Conservation (phyloP, 2,797 vertebrate species). For the Chlorospingus semifuscus region DNA sequence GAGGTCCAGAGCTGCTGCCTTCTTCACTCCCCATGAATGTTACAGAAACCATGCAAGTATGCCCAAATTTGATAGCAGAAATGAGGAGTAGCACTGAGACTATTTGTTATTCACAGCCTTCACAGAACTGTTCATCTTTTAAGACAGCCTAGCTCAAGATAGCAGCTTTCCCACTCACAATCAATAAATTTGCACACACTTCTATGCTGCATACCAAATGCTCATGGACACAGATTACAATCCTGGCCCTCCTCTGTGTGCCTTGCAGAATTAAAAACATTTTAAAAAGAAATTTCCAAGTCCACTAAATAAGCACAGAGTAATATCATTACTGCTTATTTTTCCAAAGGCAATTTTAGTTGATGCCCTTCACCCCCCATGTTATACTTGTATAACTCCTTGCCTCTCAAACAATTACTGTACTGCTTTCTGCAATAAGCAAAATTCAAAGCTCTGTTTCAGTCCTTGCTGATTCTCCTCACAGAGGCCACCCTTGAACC, state of each 20-base stretch:
- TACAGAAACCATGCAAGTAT: not conserved
- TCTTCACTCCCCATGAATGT: not conserved
- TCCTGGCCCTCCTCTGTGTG: not conserved
- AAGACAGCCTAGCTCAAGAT: not conserved
- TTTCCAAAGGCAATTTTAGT: not conserved
- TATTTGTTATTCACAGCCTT: slow-evolving; percentile 15
- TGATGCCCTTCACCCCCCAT: rapidly evolving
- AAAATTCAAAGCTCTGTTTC: not conserved
- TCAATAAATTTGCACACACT: slow-evolving; percentile 3
- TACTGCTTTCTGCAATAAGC: not conserved
- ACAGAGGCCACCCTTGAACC: not conserved
- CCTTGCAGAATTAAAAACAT: not conserved
- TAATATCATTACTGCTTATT: not conserved
- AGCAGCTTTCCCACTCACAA: not conserved
- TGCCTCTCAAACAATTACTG: not conserved
- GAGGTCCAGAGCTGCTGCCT: not conserved
- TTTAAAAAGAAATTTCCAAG: not conserved
- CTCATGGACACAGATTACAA: not conserved
- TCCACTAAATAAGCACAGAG: not conserved
- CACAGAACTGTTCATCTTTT: not conserved
- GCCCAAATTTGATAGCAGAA: not conserved
- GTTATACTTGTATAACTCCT: not conserved
- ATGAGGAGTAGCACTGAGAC: not conserved
- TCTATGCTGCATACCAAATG: not conserved
- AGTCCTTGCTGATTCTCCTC: not conserved